Evolutionary conservation across 2,888 invertebrate genomes (phyloP), one percentile per base, ranked within the genome.

Genomic region (Ectemnius continuus): DNA sequence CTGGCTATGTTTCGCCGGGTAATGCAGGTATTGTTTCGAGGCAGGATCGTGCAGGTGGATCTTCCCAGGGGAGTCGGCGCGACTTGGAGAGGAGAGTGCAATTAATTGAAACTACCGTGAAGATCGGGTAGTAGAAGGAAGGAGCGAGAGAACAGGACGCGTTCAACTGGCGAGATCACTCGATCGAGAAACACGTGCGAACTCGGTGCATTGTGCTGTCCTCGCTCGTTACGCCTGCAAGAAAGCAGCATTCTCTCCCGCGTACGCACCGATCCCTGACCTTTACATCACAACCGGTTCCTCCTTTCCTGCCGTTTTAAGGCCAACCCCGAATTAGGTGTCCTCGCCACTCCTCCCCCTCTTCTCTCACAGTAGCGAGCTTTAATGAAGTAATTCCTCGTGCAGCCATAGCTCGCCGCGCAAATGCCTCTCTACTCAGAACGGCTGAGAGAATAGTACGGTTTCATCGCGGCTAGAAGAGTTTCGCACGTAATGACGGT

Each of bases 281-380:
- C 83, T 85, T 85, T 84, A 81, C 86, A 80, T 86, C 85, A 80
- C 81, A 86, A 84, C 85, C 81, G 76, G 83, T 83, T 81, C 46
- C 67, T 64, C 64, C 52, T 4, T 14, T 36, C 6, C 8, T 36
- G 36, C 36, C 36, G 36, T 36, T 36, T 36, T 36, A 36, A 36
- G 36, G 36, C 11, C 36, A 11, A 36, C 11, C 36, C 11, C 36
- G 36, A 36, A 36, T 36, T 36, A 36, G 36, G 36, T 36, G 36
- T 48, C 48, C 36, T 36, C 36, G 5, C 14, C 45, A 5, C 20
- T 45, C 28, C 18, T 18, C 62, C 57, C n/a, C 57, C 2, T 2
- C 23, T 4, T 4, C 36, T 8, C 36, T 36, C 36, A 23, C 23
- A 23, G 2, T 3, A n/a, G n/a, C 23, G 23, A 23, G 23, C 23